Evolutionary conservation across 2,888 invertebrate genomes (phyloP).

Genomic region (Drosophila greeni): DNA sequence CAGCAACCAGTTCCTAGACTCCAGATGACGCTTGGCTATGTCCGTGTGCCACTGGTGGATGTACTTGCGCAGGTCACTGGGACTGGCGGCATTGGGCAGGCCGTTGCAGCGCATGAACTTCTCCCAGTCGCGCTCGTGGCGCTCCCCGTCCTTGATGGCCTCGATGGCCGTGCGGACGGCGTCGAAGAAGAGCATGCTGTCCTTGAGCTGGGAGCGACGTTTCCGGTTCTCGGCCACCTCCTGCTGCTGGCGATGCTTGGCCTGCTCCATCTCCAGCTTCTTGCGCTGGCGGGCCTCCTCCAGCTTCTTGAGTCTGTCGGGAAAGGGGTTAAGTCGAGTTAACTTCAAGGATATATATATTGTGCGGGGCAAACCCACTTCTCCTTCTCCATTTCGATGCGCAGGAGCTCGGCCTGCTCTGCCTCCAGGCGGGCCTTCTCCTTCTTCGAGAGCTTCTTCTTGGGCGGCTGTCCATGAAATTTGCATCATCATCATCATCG

Average conservation of each 20-base stretch:
- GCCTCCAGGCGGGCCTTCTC: constrained; percentile 78
- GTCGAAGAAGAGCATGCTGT: constrained; percentile 76
- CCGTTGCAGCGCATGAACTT: constrained; percentile 79
- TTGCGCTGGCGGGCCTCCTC: constrained; percentile 78
- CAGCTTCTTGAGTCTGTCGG: constrained; percentile 73
- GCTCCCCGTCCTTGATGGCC: constrained; percentile 69
- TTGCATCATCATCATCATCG: constrained; percentile 5
- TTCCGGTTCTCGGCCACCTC: constrained; percentile 78
- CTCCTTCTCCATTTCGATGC: constrained; percentile 79
- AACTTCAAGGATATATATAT: too few relatives aligned
- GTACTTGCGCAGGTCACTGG: constrained; percentile 78
- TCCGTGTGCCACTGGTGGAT: constrained; percentile 78
- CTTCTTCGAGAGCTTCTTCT: constrained; percentile 79
- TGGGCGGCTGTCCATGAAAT: constrained; percentile 69
- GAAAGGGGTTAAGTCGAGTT: too few relatives aligned
- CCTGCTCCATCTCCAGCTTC: constrained; percentile 77
- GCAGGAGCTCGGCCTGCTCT: constrained; percentile 78
- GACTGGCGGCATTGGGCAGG: constrained; percentile 77
- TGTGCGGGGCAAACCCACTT: too few relatives aligned
- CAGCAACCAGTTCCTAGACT: constrained; percentile 77
- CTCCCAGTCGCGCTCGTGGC: constrained; percentile 77
- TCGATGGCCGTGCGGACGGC: constrained; percentile 70
- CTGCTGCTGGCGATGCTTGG: constrained; percentile 76
- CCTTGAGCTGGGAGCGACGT: constrained; percentile 75
- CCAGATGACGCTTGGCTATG: constrained; percentile 62